Conservation (phyloP, 2,113 vertebrate species). For the Elachura formosa region DNA sequence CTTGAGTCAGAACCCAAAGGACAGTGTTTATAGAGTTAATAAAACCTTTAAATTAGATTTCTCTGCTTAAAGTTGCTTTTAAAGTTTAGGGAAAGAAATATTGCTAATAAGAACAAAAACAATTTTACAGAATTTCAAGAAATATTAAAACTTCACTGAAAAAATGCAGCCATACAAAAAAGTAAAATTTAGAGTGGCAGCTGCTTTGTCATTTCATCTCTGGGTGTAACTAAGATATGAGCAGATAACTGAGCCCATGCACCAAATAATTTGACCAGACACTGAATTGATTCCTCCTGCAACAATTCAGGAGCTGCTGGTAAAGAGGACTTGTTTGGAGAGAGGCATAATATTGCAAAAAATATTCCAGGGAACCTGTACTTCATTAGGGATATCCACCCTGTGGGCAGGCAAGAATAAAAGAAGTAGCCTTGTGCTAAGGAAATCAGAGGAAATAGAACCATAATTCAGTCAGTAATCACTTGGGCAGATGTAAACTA, state of each 20-base stretch:
- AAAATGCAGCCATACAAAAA: not conserved
- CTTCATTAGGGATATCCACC: not conserved
- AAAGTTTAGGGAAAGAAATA: not conserved
- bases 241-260: not conserved
- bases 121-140: not conserved
- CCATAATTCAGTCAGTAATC: not conserved
- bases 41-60: not conserved
- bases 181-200: not conserved
- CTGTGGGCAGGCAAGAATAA: not conserved
- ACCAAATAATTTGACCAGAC: not conserved
- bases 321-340: not conserved
- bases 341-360: not conserved
- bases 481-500: not conserved
- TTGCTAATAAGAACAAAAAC: not conserved
- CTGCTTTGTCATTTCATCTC: not conserved
- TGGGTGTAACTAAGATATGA: not conserved
- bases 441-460: not conserved
- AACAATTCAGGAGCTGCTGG: not conserved
- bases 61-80: not conserved
- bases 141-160: not conserved
- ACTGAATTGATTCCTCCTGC: not conserved
- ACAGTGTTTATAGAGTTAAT: not conserved
- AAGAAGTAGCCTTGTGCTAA: not conserved
- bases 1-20: not conserved
- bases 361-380: not conserved